phyloP scores from a whole-genome alignment of 1,140 invertebrate genomes.

The Aricia agestis region DNA sequence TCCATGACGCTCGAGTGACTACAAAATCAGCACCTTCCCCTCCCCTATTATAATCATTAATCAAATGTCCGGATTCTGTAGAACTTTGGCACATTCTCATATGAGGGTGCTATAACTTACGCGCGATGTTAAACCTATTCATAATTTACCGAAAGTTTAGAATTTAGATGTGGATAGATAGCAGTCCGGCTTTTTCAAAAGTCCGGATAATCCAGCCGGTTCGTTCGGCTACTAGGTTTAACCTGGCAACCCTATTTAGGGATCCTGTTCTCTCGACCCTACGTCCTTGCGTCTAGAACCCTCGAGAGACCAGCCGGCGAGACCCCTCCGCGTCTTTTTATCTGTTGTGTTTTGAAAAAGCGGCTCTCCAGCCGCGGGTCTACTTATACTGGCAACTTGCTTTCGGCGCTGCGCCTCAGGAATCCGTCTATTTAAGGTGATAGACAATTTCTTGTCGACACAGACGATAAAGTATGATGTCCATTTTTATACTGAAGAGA shows the following conservation, averaged over 20 bases:
- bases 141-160: too few species aligned
- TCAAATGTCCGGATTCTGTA: too few species aligned
- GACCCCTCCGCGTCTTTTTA: constrained; percentile 33
- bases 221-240: constrained; percentile 17
- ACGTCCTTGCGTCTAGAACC: constrained; percentile 66
- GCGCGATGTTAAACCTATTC: too few species aligned
- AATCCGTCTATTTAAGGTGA: background rate
- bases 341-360: constrained; percentile 12
- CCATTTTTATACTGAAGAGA: too few species aligned
- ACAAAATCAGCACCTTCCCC: too few species aligned
- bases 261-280: constrained; percentile 62
- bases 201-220: too few species aligned
- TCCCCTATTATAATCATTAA: too few species aligned
- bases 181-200: too few species aligned
- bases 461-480: background rate
- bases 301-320: constrained; percentile 41
- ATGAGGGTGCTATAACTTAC: too few species aligned
- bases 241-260: constrained; percentile 22
- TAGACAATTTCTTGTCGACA: constrained; percentile 2
- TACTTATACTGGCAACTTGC: constrained; percentile 23
- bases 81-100: too few species aligned
- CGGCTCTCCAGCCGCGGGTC: constrained; percentile 21
- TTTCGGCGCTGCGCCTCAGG: constrained; percentile 6
- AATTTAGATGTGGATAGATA: too few species aligned
- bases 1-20: too few species aligned